These are phyloP conservation scores for Falco naumanni DNA, from an alignment of 2,797 vertebrate species.

Conservation along the genomic window DNA sequence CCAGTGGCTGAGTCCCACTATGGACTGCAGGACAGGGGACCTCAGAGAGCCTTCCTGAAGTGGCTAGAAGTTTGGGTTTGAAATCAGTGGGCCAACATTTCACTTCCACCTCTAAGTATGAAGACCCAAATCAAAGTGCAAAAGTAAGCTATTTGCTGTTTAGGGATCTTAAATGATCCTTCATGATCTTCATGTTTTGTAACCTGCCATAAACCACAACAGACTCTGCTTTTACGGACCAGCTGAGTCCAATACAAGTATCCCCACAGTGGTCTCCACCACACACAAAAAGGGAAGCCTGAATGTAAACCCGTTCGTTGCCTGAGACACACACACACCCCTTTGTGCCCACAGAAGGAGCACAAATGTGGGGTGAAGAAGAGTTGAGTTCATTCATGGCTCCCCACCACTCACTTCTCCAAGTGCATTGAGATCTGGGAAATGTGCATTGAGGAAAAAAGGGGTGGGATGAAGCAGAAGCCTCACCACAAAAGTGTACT, in stretches of 20 bases:
- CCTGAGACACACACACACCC: not conserved
- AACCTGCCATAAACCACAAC: not conserved
- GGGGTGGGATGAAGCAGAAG: not conserved
- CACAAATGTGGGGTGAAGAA: not conserved
- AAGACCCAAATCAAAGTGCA: not conserved
- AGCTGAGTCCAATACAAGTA: not conserved
- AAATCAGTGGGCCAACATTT: not conserved
- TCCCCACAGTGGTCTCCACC: not conserved
- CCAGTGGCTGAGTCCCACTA: not conserved
- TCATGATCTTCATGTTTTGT: not conserved
- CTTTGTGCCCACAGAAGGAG: not conserved
- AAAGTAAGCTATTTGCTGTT: not conserved
- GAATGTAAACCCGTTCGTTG: not conserved
- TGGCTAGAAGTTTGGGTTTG: not conserved
- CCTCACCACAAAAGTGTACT: not conserved
- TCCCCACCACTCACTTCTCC: not conserved
- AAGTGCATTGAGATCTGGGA: not conserved
- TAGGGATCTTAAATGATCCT: not conserved
- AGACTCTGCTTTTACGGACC: not conserved
- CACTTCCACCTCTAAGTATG: not conserved
- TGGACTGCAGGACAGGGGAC: not conserved
- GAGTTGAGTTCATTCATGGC: not conserved
- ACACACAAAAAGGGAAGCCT: not conserved
- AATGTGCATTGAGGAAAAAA: rapidly evolving
- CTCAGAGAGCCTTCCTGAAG: not conserved